Conservation (phyloP, 2,113 vertebrate genomes). For the pig (Sus scrofa) region T2T-Sscrofa CM000823.6:54107501-54108000, state of each 20-base stretch:
- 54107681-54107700: neutral
- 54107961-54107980: too few species aligned
- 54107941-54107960: too few species aligned
- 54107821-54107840: too few species aligned
- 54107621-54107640: neutral
- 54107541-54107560: neutral
- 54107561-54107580: neutral
- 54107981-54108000: too few species aligned
- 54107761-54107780: neutral
- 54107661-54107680: neutral
- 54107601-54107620: neutral
- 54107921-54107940: too few species aligned
- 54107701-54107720: neutral
- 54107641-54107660: neutral
- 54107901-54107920: too few species aligned
- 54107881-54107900: too few species aligned
- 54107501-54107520: neutral
- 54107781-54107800: neutral
- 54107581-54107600: neutral
- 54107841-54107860: too few species aligned
- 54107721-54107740: neutral
- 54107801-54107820: neutral
- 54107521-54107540: neutral
- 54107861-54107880: too few species aligned
- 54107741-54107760: neutral